Evolutionary conservation across 2,797 vertebrate species (phyloP).

Genomic region (Lacerta bilineata): DNA sequence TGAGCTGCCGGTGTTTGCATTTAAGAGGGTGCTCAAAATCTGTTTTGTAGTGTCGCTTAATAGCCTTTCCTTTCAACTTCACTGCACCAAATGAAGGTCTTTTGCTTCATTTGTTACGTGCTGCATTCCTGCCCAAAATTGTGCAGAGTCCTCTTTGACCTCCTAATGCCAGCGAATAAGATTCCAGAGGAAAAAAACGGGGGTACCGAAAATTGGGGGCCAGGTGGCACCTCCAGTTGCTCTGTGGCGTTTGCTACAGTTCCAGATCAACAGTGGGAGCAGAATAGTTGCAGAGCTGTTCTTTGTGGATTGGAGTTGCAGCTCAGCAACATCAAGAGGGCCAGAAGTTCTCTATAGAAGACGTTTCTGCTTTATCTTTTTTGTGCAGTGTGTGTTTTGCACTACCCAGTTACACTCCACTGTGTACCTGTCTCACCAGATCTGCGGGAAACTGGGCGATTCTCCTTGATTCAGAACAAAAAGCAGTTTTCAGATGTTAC

Average conservation of each 20-base stretch:
- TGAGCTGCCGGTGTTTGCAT: not conserved
- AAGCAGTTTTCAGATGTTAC: too few relatives aligned
- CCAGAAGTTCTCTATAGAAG: too few relatives aligned
- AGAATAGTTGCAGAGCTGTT: not conserved
- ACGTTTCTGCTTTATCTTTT: not conserved
- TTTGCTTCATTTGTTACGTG: not conserved
- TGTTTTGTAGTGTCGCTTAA: not conserved
- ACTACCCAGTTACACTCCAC: too few relatives aligned
- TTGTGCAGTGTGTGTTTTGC: not conserved
- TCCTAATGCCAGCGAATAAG: not conserved
- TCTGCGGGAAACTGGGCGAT: not conserved
- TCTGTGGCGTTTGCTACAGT: not conserved
- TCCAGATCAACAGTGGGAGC: not conserved
- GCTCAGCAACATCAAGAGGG: too few relatives aligned
- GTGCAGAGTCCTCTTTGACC: not conserved
- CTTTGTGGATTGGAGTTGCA: not conserved
- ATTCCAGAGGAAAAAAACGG: not conserved
- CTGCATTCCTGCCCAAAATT: not conserved
- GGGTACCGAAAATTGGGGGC: not conserved
- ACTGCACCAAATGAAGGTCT: too few relatives aligned
- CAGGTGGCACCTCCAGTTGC: not conserved
- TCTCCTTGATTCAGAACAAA: slow-evolving; percentile 38
- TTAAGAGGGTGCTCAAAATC: not conserved
- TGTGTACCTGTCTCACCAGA: not conserved
- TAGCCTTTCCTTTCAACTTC: not conserved